phyloP scores from a whole-genome alignment of 2,888 invertebrate genomes.

The Erebia palarica region DNA sequence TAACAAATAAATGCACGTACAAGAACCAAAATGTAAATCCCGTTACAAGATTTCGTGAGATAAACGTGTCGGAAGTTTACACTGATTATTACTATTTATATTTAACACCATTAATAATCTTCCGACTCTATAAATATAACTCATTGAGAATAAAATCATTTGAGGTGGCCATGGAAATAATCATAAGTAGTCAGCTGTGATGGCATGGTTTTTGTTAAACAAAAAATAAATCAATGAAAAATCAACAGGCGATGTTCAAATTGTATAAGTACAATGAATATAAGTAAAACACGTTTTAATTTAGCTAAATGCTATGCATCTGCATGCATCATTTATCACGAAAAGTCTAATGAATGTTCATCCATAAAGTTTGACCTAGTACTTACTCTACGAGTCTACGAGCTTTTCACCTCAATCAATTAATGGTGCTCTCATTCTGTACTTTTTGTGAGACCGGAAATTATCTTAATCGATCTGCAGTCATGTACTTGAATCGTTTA shows the following conservation, averaged over 20 bases:
- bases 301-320: conserved; percentile 5
- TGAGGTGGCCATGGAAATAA: not conserved
- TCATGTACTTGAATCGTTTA: conserved; percentile 14
- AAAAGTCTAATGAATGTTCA: conserved; percentile 15
- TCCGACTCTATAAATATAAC: conserved; percentile 12
- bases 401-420: conserved; percentile 19
- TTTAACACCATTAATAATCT: conserved; percentile 24
- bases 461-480: conserved; percentile 15
- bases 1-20: conserved; percentile 1
- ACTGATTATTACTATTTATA: conserved; percentile 19
- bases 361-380: conserved; percentile 11
- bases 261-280: not conserved
- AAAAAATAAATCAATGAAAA: conserved; percentile 12
- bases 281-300: conserved; percentile 1
- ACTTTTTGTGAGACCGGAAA: conserved; percentile 22
- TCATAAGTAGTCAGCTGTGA: no score
- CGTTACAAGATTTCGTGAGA: conserved; percentile 25
- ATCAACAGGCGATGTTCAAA: not conserved
- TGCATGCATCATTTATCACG: conserved; percentile 8
- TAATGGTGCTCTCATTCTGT: conserved; percentile 17
- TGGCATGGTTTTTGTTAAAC: conserved; percentile 16
- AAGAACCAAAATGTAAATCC: conserved; percentile 44
- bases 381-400: not conserved
- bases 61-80: conserved; percentile 23
- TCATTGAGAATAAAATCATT: conserved; percentile 15